Evolutionary conservation across 2,113 vertebrate species (phyloP), one percentile per base, ranked within the genome.

Genomic region (Gopherus flavomarginatus): DNA sequence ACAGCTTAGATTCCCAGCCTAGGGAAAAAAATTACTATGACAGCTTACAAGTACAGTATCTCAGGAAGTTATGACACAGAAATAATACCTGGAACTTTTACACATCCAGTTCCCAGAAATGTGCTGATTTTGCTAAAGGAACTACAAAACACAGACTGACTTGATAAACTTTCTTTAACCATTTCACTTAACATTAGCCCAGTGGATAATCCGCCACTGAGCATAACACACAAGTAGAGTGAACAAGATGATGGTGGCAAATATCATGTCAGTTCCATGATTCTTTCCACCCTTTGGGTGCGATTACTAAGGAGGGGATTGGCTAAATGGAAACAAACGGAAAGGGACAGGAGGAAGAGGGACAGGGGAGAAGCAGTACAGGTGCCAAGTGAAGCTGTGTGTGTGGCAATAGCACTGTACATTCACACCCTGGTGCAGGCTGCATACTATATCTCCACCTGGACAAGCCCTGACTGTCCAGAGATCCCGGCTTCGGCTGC

Each of bases 1-100:
- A 44, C 29, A 27, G 95, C 96, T 98, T 90, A n/a, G 97, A 84
- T 98, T 98, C 98, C 96, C 96, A 96, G 98, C 82, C 50, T 0
- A 0, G 83, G 84, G 83, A 62, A 93, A 83, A 85, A 85, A 90
- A 88, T 69, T 84, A 62, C 91, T 56, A 83, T 52, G 82, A 90
- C 90, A 26, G 87, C 1, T 0, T 77, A 88, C 87, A 95, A 5
- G 53, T 82, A 96, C 89, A 96, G 95, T 90, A 89, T 56, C 92
- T 90, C 96, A 97, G 98, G 97, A 98, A 97, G 95, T 11, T 53
- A 90, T 62, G 83, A 94, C 87, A 93, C 59, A 97, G 92, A 98
- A 96, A 97, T 97, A 94, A 98, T 92, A 98, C 93, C 94, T 96
- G 96, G 83, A 98, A 97, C 92, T 85, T 97, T 92, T 86, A 93